Conservation (phyloP, 2,113 vertebrate genomes). For the Corythaeola cristata region DNA sequence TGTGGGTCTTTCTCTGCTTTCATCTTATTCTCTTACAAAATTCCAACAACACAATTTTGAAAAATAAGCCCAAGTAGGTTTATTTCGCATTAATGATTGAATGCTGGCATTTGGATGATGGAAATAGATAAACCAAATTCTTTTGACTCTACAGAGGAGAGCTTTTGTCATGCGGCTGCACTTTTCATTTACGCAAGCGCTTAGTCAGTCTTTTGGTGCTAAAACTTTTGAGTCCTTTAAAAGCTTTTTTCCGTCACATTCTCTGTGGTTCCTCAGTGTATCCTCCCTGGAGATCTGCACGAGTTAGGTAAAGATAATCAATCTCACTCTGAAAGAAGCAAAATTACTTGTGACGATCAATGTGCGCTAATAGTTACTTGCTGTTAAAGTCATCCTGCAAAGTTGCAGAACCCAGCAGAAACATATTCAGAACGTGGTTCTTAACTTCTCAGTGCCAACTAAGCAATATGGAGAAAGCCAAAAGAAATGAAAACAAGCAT, state of each 20-base stretch:
- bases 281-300: neutral
- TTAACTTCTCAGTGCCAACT: neutral
- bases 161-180: neutral
- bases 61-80: neutral
- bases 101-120: neutral
- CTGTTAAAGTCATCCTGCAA: neutral
- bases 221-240: conserved; percentile 5
- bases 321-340: conserved; percentile 10
- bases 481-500: neutral
- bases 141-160: neutral
- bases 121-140: neutral
- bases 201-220: neutral
- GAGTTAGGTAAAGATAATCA: conserved; percentile 27
- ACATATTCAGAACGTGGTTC: neutral
- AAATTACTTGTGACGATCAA: conserved; percentile 20
- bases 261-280: neutral
- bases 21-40: neutral
- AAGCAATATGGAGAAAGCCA: neutral
- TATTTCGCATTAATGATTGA: neutral
- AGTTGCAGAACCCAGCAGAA: conserved; percentile 13
- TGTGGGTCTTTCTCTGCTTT: neutral
- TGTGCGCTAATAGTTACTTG: neutral
- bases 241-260: neutral
- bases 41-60: neutral
- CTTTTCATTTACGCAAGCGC: neutral